Evolutionary conservation across 2,113 vertebrate species (phyloP), one percentile per base, ranked within the genome.

Genomic region (Protomyctophum bolini): DNA sequence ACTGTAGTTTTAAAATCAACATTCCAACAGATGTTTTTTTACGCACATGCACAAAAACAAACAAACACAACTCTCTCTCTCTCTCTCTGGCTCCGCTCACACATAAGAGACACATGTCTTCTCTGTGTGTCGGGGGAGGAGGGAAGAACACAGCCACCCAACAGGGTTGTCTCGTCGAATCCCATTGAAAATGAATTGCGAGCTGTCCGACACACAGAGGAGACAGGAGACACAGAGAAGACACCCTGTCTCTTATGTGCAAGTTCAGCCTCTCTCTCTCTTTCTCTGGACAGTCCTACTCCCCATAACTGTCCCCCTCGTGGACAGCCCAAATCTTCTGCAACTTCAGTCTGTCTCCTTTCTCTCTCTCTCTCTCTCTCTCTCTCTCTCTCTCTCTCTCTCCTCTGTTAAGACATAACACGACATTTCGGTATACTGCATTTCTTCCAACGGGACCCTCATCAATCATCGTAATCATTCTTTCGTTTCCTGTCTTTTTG

Each of bases 1-100:
- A 93, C 92, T 91, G 90, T 92, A 93, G 89, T 93, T 94, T 41
- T 90, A 88, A 93, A 92, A 94, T 90, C 92, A 95, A 97, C 96
- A 98, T 98, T 98, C 96, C 96, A 92, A 94, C 94, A 92, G 92
- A 96, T 95, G 95, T 95, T 93, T 41, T 21, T 41, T 93, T 93
- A 96, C 96, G 92, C 91, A 95, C 97, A 98, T 97, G 96, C 96
- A 96, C 93, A 91, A 92, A 91, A 89, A 93, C 71, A 66, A 85
- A 95, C 89, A 86, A 87, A 92, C 86, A 94, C 93, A 75, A 87
- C 50, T 84, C 83, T 79, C 71, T 69, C 73, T 73, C 74, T 75
- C 75, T 86, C 2, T 49, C 75, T 47, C 29, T 60, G 21, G 21
- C 21, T 21, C 21, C 21, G 21, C 21, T 21, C 21, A 21, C 21